phyloP scores from a whole-genome alignment of 2,797 vertebrate genomes.

The Mormyrops boulengeri region DNA sequence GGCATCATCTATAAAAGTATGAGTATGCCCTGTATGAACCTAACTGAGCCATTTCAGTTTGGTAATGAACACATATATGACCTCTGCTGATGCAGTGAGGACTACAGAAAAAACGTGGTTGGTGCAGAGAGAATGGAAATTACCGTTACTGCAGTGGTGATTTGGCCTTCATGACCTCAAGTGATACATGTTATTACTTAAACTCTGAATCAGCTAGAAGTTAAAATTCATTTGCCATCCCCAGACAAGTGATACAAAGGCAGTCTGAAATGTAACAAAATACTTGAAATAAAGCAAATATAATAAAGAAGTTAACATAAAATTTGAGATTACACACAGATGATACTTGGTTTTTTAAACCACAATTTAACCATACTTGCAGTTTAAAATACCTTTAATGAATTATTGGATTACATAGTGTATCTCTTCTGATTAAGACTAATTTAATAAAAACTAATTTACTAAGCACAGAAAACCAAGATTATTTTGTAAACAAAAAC shows the following conservation, averaged over 20 bases:
- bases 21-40: not conserved
- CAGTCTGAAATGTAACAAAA: not conserved
- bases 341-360: not conserved
- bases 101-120: not conserved
- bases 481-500: not conserved
- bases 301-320: not conserved
- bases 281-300: not conserved
- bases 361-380: not conserved
- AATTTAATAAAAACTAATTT: not conserved
- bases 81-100: not conserved
- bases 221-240: not conserved
- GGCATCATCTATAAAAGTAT: not conserved
- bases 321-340: not conserved
- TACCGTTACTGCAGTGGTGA: not conserved
- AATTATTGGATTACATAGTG: not conserved
- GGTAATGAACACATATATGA: not conserved
- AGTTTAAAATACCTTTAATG: not conserved
- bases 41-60: not conserved
- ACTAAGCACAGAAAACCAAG: not conserved
- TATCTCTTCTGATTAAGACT: not conserved
- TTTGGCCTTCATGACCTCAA: not conserved
- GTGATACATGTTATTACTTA: not conserved
- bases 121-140: not conserved
- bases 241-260: not conserved
- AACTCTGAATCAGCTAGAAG: not conserved